Percentiles rank a stretch among this genome's conserved stretches.
Evolutionary conservation across 2,113 vertebrate species (phyloP).

Genomic region (Calyptomena viridis): DNA sequence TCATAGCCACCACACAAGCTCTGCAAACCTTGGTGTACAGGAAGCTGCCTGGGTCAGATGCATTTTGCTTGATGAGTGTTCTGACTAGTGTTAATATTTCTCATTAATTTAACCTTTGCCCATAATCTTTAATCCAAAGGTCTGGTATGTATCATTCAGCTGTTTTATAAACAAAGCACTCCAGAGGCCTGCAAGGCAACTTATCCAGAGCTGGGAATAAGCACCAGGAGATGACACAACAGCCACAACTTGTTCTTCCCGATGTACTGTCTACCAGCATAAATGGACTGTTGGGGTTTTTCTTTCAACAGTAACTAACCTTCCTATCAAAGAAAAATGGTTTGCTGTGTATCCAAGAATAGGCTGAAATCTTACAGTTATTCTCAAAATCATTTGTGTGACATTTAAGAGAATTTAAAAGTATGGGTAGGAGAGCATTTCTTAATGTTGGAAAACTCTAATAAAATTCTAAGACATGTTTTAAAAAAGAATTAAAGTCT

Average conservation of each 20-base stretch:
- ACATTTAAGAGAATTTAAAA: not conserved
- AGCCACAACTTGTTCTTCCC: not conserved
- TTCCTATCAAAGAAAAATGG: not conserved
- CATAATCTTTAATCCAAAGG: slow-evolving; percentile 14
- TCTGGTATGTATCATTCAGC: not conserved
- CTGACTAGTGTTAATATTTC: not conserved
- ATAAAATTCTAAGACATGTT: not conserved
- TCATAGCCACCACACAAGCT: not conserved
- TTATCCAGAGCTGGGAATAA: not conserved
- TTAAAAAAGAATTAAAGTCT: not conserved
- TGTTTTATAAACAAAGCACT: slow-evolving; percentile 3
- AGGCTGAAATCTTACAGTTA: not conserved
- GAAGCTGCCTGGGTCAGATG: not conserved
- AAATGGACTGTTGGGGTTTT: not conserved
- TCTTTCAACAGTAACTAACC: not conserved
- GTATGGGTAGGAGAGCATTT: not conserved
- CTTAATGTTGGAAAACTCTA: not conserved
- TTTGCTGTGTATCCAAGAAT: not conserved
- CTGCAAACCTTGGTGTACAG: not conserved
- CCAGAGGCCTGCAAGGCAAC: not conserved
- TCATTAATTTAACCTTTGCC: not conserved
- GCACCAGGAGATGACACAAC: not conserved
- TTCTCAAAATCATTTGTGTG: not conserved
- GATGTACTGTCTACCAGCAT: not conserved
- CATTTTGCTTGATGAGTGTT: not conserved